Evolutionary conservation across 2,113 vertebrate species (phyloP).

Genomic region (Probosciger aterrimus): DNA sequence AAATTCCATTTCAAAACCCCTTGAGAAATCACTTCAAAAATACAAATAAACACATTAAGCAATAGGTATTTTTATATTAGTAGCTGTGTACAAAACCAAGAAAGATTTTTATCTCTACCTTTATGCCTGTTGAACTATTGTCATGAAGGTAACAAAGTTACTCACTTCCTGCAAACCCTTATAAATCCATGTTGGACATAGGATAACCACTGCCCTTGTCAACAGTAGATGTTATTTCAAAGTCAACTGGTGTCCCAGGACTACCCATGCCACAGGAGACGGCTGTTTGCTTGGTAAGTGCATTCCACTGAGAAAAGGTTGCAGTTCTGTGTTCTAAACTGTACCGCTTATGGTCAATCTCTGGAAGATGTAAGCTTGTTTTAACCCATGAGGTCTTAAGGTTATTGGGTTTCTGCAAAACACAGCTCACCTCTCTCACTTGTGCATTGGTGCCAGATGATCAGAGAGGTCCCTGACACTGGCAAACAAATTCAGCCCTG

Average conservation of each 20-base stretch:
- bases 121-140: background rate
- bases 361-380: background rate
- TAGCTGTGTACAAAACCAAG: background rate
- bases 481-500: background rate
- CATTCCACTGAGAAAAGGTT: background rate
- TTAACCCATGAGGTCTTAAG: background rate
- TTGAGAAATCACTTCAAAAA: constrained; percentile 54
- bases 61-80: constrained; percentile 29
- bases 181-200: background rate
- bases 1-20: constrained; percentile 47
- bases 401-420: background rate
- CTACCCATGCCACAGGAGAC: background rate
- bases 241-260: background rate
- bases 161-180: background rate
- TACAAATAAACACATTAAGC: constrained; percentile 18
- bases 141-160: background rate
- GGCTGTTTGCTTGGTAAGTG: background rate
- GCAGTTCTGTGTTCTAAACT: background rate
- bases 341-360: background rate
- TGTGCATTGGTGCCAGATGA: background rate
- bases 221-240: background rate
- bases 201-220: background rate
- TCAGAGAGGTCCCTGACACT: background rate
- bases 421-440: background rate
- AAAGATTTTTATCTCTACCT: constrained; percentile 35